Conservation (phyloP, 1,140 invertebrate species). For the Pristionchus pacificus region DNA sequence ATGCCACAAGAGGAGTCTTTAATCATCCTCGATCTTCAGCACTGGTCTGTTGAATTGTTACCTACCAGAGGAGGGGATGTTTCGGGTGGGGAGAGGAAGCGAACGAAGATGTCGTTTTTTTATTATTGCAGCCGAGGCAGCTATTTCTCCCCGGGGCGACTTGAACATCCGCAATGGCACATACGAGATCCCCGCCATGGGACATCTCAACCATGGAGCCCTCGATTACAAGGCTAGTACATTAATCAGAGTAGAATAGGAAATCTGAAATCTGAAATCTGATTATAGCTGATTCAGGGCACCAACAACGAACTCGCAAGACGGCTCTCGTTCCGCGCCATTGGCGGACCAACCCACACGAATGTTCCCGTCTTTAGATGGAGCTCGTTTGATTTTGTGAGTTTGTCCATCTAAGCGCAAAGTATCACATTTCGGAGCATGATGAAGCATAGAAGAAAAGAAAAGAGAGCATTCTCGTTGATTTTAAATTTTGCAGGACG, state of each 20-base stretch:
- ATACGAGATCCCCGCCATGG: slow-evolving; percentile 67
- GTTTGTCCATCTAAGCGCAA: slow-evolving; percentile 1
- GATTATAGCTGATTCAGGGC: slow-evolving; percentile 45
- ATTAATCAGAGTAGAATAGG: neutral
- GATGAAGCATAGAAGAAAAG: neutral
- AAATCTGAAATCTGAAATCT: neutral
- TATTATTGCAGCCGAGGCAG: slow-evolving; percentile 70
- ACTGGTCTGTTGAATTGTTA: neutral
- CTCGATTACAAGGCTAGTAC: slow-evolving; percentile 67
- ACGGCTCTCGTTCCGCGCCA: slow-evolving; percentile 63
- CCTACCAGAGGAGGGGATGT: too few relatives aligned
- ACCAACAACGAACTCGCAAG: slow-evolving; percentile 58
- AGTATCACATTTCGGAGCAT: neutral
- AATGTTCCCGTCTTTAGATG: slow-evolving; percentile 45
- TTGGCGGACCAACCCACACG: slow-evolving; percentile 66
- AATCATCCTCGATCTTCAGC: neutral
- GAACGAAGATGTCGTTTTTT: neutral
- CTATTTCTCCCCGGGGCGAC: slow-evolving; percentile 70
- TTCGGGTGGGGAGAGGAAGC: too few relatives aligned
- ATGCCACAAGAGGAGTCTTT: neutral
- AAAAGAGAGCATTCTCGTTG: slow-evolving; percentile 4
- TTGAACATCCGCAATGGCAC: slow-evolving; percentile 69
- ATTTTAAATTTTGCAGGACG: slow-evolving; percentile 18
- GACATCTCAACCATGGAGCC: slow-evolving; percentile 67
- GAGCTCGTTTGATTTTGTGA: slow-evolving; percentile 37